Evolutionary conservation across 2,888 invertebrate genomes (phyloP), one percentile per base, ranked within the genome.

Genomic region (Rhyacophila evoluta): DNA sequence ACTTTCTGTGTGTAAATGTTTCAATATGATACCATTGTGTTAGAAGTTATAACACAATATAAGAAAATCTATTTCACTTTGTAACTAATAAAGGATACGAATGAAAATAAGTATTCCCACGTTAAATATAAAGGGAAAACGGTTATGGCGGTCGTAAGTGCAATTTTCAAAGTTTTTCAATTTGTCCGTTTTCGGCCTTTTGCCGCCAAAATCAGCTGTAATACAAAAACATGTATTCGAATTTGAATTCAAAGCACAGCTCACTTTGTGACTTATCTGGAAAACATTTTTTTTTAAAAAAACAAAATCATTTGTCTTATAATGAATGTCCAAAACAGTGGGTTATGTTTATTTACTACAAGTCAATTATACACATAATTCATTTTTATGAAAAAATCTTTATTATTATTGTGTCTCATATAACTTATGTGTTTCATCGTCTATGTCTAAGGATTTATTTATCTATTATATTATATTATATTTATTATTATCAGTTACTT

Each of bases 141-240:
- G 55, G 55, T 55, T 55, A 55, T 55, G 55, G 55, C 55, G 55
- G 55, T 55, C 39, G 55, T 55, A 55, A 55, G 55, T 55, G 55
- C 55, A 55, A 55, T 55, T 15, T 55, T 55, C 10, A 55, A 55
- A 55, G 55, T 55, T 55, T 55, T 55, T 55, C 55, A 55, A 55
- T 55, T 55, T 55, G 55, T 55, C 19, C 55, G 55, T 19, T 19
- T 55, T 55, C 55, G 55, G 55, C 55, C 25, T 55, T 55, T 55
- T 55, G 55, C 55, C 55, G 25, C 55, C 55, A 55, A 55, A 55
- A 55, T 55, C 55, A 55, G 19, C 55, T 10, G 55, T 19, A 55
- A 19, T 19, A 19, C 19, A 55, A 55, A 55, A 55, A 25, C 55
- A 19, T 55, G 19, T 55, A 55, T 19, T 55, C 19, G 55, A 55